phyloP scores from a whole-genome alignment of 2,888 invertebrate species.

The Orthonevra nobilis region DNA sequence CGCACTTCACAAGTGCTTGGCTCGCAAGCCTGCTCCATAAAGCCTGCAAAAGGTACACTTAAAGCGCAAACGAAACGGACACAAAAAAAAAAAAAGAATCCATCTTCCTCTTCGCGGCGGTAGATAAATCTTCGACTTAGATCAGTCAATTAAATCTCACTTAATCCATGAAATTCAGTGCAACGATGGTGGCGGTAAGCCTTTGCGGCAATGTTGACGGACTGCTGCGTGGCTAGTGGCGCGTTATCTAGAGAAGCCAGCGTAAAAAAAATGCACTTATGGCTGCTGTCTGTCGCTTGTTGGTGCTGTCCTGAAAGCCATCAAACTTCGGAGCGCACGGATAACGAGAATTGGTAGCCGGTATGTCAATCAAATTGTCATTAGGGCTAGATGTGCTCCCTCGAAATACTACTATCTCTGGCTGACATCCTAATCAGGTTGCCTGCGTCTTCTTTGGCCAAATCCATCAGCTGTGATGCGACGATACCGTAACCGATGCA shows the following conservation, averaged over 20 bases:
- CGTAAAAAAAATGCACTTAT: constrained; percentile 63
- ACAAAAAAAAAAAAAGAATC: constrained; percentile 46
- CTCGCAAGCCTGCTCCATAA: constrained; percentile 22
- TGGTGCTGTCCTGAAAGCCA: constrained; percentile 36
- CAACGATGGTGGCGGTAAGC: constrained; percentile 55
- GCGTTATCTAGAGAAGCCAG: constrained; percentile 57
- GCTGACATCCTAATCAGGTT: constrained; percentile 68
- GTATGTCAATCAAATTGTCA: constrained; percentile 71
- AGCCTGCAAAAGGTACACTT: constrained; percentile 31
- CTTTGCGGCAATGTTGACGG: constrained; percentile 43
- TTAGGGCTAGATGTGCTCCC: constrained; percentile 55
- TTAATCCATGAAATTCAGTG: constrained; percentile 70
- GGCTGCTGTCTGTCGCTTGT: background rate
- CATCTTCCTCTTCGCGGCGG: constrained; percentile 68
- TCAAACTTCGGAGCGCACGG: constrained; percentile 40
- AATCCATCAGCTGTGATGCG: constrained; percentile 29
- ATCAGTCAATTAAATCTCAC: constrained; percentile 70
- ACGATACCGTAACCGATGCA: background rate
- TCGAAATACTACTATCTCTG: constrained; percentile 22
- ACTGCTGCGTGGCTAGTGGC: too few relatives aligned
- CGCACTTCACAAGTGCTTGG: constrained; percentile 21
- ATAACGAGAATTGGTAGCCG: constrained; percentile 51
- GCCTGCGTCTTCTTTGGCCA: constrained; percentile 23
- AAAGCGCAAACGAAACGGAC: too few relatives aligned
- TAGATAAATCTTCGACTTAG: constrained; percentile 71